These are phyloP conservation scores for Zosterops pallidus DNA, from an alignment of 2,113 vertebrate species.

Conservation along the genomic window DNA sequence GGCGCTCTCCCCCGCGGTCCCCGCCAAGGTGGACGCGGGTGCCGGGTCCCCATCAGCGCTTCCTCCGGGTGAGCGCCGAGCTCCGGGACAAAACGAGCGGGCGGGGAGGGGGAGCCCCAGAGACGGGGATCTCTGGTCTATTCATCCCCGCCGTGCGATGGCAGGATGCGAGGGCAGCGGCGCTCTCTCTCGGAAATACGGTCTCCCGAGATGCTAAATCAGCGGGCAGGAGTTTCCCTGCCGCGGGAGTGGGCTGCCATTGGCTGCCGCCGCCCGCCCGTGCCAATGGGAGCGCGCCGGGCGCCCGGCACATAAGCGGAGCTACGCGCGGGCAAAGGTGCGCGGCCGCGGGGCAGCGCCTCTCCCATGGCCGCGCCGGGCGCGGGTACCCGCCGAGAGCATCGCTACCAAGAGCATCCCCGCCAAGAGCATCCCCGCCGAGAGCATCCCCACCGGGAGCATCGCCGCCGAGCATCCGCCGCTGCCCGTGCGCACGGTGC, in stretches of 20 bases:
- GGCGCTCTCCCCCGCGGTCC: conserved; percentile 63
- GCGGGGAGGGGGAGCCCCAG: background rate
- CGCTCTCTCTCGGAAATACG: conserved; percentile 64
- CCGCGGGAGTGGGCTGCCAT: conserved; percentile 77
- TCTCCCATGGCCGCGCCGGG: conserved; percentile 71
- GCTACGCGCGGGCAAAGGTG: conserved; percentile 75
- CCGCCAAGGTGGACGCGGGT: conserved; percentile 79
- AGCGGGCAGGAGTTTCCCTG: conserved; percentile 81
- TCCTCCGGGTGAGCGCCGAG: conserved; percentile 14
- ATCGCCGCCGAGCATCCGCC: conserved; percentile 30
- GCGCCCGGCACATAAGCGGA: conserved; percentile 89
- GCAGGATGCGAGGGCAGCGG: conserved; percentile 41
- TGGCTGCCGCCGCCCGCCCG: conserved; percentile 78
- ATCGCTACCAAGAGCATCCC: background rate
- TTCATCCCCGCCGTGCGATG: background rate
- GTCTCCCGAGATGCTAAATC: conserved; percentile 75
- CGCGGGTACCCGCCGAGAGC: conserved; percentile 32
- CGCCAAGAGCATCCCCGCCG: conserved; percentile 14
- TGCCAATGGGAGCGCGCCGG: conserved; percentile 84
- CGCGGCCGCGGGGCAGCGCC: conserved; percentile 52
- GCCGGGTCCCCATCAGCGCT: conserved; percentile 56
- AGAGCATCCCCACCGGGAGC: conserved; percentile 40
- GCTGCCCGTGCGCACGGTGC: conserved; percentile 21
- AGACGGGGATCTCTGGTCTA: background rate
- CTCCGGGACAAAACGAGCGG: background rate